Base-by-base conservation (phyloP, 2,888 invertebrate genomes). In the Trachelus tabidus region DNA sequence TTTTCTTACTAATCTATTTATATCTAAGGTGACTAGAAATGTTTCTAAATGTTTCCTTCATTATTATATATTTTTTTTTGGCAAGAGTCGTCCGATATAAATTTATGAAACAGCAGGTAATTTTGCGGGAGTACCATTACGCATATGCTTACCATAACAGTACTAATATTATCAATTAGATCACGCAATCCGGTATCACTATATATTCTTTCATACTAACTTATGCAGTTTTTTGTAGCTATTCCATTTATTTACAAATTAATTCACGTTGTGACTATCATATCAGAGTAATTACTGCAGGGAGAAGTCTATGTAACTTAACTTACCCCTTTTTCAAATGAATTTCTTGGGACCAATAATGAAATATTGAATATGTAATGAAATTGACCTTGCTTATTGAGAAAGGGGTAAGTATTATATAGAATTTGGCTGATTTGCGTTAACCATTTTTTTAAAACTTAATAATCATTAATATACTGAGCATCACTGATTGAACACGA, bases 11-110 rank as follows among this genome's bases (percentile, higher is more conserved):
- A 69, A 69, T 78, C 69, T 79, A 73, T 71, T 33, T 71, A 75
- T 56, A 56, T 83, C 85, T 85, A 87, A 85, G 81, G 81, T 90
- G 89, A 89, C 90, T 90, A 90, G 89, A 90, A 89, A 87, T 82
- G 81, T 89, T 83, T 71, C 71, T 33, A 31, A 71, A 34, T 35
- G 40, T 75, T 11, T 78, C 79, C 81, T 77, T 79, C 79, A 69
- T 79, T 82, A 74, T 79, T 79, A 80, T 80, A 79, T 81, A 80
- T 75, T 68, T 82, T 82, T 82, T 83, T 89, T 87, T 88, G 89
- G 87, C 89, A 89, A 88, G 85, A 86, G 84, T 83, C 80, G 83
- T 87, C 83, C 80, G 82, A 88, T 89, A 89, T 86, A 90, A 90
- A 90, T 88, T 87, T 89, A 90, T 78, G 87, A 90, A 90, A 90